Base-by-base conservation (phyloP, 2,888 invertebrate genomes). In the Plutella xylostella region DNA sequence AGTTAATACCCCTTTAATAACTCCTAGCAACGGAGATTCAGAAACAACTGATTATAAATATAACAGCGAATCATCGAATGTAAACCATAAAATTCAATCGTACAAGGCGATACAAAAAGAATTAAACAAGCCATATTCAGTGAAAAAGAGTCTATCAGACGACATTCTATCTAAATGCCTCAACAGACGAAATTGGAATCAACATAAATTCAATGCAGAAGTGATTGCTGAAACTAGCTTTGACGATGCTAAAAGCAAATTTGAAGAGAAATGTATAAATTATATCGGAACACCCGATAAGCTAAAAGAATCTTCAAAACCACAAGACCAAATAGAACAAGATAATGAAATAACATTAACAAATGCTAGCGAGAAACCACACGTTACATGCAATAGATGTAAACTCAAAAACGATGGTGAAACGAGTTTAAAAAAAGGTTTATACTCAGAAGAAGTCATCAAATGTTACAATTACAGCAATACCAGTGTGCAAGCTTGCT, bases 151-250 rank as follows among this genome's bases (percentile, higher is more conserved):
- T 44, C 62, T 78, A 61, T 79, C 82, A 0, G 82, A 83, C 46
- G 82, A 82, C 52, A 78, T 82, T 14, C 48, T 83, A 31, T 65
- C 74, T 0, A 83, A 82, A 61, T 82, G 77, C 48, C 34, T 82
- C 4, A 77, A 67, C 3, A 63, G 80, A 49, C 56, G 82, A 11
- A 68, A 73, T 42, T 82, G 82, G 82, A 64, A 55, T 4, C 59
- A 59, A 2, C 55, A 68, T 17, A 17, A 15, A 15, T 17, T 17
- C 9, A 17, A 33, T 33, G 6, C 33, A 18, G 59, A 64, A 4
- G 25, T 43, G 6, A 48, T 25, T 12, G 34, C 44, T 1, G 47
- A 44, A 3, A 31, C 14, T 0, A 40, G 45, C 14, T 31, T 28
- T 1, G 43, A 46, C 17, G 46, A 1, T 64, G 56, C 52, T 5